phyloP scores from a whole-genome alignment of 2,888 invertebrate species.

The Disparrhopalites patrizii region DNA sequence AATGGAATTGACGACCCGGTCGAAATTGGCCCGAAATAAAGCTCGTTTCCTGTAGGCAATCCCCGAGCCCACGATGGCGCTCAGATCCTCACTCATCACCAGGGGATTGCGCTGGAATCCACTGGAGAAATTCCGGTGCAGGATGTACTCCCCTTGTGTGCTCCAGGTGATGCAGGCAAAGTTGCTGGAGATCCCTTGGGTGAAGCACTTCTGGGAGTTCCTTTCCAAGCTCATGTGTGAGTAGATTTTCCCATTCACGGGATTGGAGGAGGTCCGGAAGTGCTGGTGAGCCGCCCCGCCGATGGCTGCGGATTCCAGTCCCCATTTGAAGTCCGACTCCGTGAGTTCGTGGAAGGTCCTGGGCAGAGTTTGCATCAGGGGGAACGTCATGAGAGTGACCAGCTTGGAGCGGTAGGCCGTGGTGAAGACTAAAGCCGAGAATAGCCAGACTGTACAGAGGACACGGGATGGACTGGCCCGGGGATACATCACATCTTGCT shows the following conservation, averaged over 20 bases:
- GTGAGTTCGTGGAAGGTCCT: constrained; percentile 23
- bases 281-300: constrained; percentile 30
- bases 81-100: constrained; percentile 25
- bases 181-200: constrained; percentile 5
- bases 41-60: constrained; percentile 13
- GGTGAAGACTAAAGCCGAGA: constrained; percentile 15
- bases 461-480: background rate
- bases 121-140: constrained; percentile 24
- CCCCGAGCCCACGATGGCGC: constrained; percentile 22
- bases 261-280: constrained; percentile 25
- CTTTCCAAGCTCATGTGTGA: constrained; percentile 9
- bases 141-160: constrained; percentile 25
- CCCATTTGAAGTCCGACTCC: constrained; percentile 26
- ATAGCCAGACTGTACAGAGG: constrained; percentile 21
- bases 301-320: constrained; percentile 24
- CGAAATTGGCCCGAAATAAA: constrained; percentile 11
- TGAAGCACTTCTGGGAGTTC: constrained; percentile 27
- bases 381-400: constrained; percentile 27
- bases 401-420: constrained; percentile 27
- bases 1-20: constrained; percentile 5
- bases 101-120: constrained; percentile 22
- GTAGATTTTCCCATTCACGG: constrained; percentile 19
- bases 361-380: constrained; percentile 21
- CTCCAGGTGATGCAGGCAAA: constrained; percentile 33
- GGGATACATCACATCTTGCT: constrained; percentile 3